These are phyloP conservation scores for Heliconius ismenius DNA, from an alignment of 2,888 invertebrate genomes.

Conservation along the genomic window DNA sequence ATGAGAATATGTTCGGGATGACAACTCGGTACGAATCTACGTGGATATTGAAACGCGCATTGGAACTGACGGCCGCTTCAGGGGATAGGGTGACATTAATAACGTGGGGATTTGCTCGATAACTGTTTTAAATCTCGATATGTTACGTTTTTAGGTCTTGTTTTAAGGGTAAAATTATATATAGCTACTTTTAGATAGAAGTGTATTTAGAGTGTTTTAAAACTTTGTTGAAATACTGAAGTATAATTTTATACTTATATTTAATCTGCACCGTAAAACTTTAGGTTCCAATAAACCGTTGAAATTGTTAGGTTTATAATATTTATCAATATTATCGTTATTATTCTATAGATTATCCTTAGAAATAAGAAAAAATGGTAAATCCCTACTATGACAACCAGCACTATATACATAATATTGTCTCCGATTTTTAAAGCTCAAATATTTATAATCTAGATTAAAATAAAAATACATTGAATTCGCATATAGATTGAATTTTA, in stretches of 20 bases:
- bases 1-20: slow-evolving; percentile 49
- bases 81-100: slow-evolving; percentile 40
- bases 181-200: background rate
- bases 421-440: slow-evolving; percentile 29
- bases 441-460: slow-evolving; percentile 30
- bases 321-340: background rate
- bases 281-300: background rate
- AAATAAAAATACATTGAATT: slow-evolving; percentile 22
- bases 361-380: slow-evolving; percentile 6
- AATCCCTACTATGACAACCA: slow-evolving; percentile 7
- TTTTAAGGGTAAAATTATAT: background rate
- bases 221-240: background rate
- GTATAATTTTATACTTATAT: background rate
- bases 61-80: slow-evolving; percentile 47
- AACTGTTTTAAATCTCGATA: slow-evolving; percentile 5
- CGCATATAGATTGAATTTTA: slow-evolving; percentile 12
- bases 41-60: slow-evolving; percentile 47
- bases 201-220: background rate
- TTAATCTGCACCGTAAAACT: background rate
- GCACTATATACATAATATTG: slow-evolving; percentile 28
- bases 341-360: background rate
- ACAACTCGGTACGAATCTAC: slow-evolving; percentile 40
- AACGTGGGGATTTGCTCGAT: background rate
- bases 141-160: background rate
- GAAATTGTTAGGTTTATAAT: background rate